These are phyloP conservation scores for Calliopsis andreniformis DNA, from an alignment of 1,140 invertebrate species.

Conservation along the genomic window DNA sequence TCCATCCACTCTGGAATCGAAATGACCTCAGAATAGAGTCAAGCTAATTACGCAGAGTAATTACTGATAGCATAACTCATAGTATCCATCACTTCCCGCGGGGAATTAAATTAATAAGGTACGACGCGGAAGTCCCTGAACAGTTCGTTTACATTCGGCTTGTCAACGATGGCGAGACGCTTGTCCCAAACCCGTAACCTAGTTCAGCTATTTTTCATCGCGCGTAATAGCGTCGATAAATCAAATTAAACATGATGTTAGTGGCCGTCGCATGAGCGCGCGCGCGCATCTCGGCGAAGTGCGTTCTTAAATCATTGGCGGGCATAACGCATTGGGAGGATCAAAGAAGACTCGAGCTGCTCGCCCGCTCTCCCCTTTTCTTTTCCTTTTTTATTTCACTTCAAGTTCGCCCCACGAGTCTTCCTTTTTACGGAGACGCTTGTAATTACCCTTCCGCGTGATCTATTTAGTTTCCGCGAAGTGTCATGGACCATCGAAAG, in stretches of 20 bases:
- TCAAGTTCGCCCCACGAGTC: slow-evolving; percentile 15
- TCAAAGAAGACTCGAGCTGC: slow-evolving; percentile 71
- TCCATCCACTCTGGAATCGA: not conserved
- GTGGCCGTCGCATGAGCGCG: slow-evolving; percentile 39
- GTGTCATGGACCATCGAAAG: slow-evolving; percentile 73
- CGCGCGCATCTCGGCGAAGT: slow-evolving; percentile 49
- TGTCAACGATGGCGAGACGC: slow-evolving; percentile 46
- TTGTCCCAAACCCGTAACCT: slow-evolving; percentile 60
- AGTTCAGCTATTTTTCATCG: slow-evolving; percentile 75
- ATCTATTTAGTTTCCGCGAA: slow-evolving; percentile 77
- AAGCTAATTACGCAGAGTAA: slow-evolving; percentile 33
- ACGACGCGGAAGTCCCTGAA: slow-evolving; percentile 40
- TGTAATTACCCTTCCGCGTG: slow-evolving; percentile 77
- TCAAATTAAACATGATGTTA: slow-evolving; percentile 75
- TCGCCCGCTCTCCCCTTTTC: slow-evolving; percentile 67
- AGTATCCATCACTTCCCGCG: slow-evolving; percentile 36
- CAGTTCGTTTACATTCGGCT: slow-evolving; percentile 36
- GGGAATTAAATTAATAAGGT: slow-evolving; percentile 37
- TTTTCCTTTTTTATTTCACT: slow-evolving; percentile 21
- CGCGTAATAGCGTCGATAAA: slow-evolving; percentile 73
- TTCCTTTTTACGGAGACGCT: slow-evolving; percentile 68
- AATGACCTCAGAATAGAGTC: not conserved
- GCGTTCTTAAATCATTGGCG: slow-evolving; percentile 76
- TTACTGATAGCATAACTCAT: slow-evolving; percentile 38
- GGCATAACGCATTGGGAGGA: slow-evolving; percentile 78